Evolutionary conservation across 2,113 vertebrate genomes (phyloP).

Genomic region (Strix aluco): DNA sequence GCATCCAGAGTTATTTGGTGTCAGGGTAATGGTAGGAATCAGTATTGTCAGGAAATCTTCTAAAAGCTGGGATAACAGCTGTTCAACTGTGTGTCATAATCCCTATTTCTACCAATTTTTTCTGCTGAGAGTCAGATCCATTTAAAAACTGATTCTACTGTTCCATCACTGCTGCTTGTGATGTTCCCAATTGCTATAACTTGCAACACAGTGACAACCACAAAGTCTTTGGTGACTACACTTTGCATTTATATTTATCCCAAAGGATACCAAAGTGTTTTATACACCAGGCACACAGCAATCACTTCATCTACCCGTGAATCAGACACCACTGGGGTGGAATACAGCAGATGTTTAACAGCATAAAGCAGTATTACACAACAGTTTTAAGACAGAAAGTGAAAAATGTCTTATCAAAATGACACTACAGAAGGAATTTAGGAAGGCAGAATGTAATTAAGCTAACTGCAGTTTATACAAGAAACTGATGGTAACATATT

Average conservation of each 20-base stretch:
- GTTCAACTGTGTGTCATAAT: background rate
- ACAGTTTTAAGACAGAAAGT: constrained; percentile 34
- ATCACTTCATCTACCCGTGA: background rate
- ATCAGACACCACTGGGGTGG: constrained; percentile 5
- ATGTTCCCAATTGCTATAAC: background rate
- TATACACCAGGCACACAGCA: background rate
- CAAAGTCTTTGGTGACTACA: background rate
- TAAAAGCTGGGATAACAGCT: background rate
- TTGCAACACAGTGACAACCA: background rate
- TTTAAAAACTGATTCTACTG: background rate
- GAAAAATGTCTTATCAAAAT: constrained; percentile 17
- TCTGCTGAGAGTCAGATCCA: background rate
- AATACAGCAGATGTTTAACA: constrained; percentile 41
- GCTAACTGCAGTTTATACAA: constrained; percentile 22
- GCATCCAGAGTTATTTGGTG: background rate
- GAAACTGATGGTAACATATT: background rate
- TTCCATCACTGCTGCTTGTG: background rate
- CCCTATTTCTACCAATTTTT: background rate
- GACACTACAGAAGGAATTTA: constrained; percentile 26
- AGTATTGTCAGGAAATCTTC: background rate
- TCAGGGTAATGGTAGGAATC: background rate
- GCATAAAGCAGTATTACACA: constrained; percentile 8
- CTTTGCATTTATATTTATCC: constrained; percentile 5
- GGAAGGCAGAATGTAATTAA: constrained; percentile 39
- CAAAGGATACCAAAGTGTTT: background rate